These are phyloP conservation scores for Diadumene lineata DNA, from an alignment of 92 coral and sea anemone species.

Conservation along the genomic window DNA sequence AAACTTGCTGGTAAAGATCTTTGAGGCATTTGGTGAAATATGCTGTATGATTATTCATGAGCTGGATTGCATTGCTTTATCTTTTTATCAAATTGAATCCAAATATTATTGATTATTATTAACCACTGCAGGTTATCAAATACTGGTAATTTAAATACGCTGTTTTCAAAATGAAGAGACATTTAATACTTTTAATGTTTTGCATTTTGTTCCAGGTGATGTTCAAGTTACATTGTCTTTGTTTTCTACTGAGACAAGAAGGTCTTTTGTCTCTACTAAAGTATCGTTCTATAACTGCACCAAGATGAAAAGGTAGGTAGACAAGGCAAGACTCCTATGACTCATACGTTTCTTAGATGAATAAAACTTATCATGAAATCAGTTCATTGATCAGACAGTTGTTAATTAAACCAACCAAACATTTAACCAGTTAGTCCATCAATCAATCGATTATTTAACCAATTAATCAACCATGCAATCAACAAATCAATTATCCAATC, in stretches of 20 bases:
- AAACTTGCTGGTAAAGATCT: too few species aligned
- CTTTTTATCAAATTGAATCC: too few species aligned
- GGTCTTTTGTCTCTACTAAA: slow-evolving; percentile 30
- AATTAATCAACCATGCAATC: neutral
- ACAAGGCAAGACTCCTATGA: neutral
- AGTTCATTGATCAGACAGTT: neutral
- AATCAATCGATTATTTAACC: neutral
- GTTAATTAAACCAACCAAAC: neutral
- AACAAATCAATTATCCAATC: neutral
- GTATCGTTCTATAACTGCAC: slow-evolving; percentile 57
- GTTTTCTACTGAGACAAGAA: slow-evolving; percentile 55
- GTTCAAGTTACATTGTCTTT: slow-evolving; percentile 54
- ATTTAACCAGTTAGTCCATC: neutral
- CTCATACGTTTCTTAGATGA: too few species aligned
- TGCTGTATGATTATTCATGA: too few species aligned
- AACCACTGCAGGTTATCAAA: too few species aligned
- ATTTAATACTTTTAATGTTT: neutral
- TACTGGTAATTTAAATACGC: too few species aligned
- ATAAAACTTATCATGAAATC: neutral
- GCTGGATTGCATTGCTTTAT: too few species aligned
- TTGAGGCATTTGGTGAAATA: too few species aligned
- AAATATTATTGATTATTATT: too few species aligned
- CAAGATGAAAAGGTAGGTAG: slow-evolving; percentile 40
- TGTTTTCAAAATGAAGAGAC: too few species aligned
- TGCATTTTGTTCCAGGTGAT: slow-evolving; percentile 44